Evolutionary conservation across 2,888 invertebrate species (phyloP).

Genomic region (Eumacrocentrus americanus): DNA sequence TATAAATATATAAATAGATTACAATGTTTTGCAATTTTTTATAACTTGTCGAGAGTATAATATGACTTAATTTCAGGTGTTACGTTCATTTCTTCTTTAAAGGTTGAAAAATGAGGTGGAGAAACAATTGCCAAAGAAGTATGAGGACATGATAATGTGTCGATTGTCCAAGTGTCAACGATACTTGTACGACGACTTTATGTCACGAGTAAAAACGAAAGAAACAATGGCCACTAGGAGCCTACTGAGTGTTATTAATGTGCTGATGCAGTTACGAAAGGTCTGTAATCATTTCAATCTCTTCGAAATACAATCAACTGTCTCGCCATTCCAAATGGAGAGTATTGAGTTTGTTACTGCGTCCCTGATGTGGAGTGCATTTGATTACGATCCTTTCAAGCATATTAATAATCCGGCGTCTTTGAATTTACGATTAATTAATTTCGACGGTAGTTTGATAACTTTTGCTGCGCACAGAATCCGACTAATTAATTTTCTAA

Average conservation of each 20-base stretch:
- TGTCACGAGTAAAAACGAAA: slow-evolving; percentile 94
- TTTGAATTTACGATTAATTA: slow-evolving; percentile 70
- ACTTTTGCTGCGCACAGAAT: slow-evolving; percentile 87
- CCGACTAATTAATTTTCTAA: slow-evolving; percentile 61
- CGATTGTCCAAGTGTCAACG: slow-evolving; percentile 94
- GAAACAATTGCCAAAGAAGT: slow-evolving; percentile 96
- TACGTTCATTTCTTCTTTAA: slow-evolving; percentile 91
- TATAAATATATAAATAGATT: neutral
- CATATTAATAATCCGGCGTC: slow-evolving; percentile 70
- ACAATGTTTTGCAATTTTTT: neutral
- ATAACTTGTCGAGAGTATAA: slow-evolving; percentile 11
- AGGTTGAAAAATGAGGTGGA: slow-evolving; percentile 94
- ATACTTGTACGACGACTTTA: slow-evolving; percentile 98
- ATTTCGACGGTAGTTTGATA: slow-evolving; percentile 73
- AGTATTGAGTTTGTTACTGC: slow-evolving; percentile 75
- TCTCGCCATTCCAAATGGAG: slow-evolving; percentile 91
- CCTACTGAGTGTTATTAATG: slow-evolving; percentile 92
- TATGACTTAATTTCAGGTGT: slow-evolving; percentile 68
- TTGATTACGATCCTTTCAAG: slow-evolving; percentile 78
- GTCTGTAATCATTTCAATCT: slow-evolving; percentile 98
- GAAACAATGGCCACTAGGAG: slow-evolving; percentile 94
- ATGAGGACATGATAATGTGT: slow-evolving; percentile 93
- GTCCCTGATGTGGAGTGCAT: slow-evolving; percentile 72
- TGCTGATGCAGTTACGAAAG: slow-evolving; percentile 95
- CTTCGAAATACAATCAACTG: slow-evolving; percentile 94